Percentiles rank a stretch among this genome's conserved stretches.
Evolutionary conservation across 2,113 vertebrate genomes (phyloP).

Genomic region (Syngnathus scovelli): DNA sequence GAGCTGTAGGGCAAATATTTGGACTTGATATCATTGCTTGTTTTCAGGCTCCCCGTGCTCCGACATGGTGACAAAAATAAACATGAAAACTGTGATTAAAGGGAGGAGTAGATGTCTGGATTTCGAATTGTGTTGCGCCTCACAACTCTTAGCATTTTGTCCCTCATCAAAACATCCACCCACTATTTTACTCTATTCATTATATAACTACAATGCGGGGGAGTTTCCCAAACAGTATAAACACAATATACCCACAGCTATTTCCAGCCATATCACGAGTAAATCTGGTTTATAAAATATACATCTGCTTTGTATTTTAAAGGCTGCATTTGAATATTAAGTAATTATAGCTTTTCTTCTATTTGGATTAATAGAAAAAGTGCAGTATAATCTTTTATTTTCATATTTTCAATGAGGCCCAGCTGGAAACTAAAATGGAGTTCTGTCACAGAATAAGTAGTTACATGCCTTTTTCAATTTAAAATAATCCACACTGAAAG

Average conservation of each 20-base stretch:
- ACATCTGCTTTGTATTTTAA: neutral
- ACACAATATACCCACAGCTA: slow-evolving; percentile 13
- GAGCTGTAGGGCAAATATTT: slow-evolving; percentile 29
- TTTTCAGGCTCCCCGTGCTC: slow-evolving; percentile 22
- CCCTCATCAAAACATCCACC: slow-evolving; percentile 3
- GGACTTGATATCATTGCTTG: slow-evolving; percentile 28
- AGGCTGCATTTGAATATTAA: neutral
- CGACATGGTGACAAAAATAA: slow-evolving; percentile 25
- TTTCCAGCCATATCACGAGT: neutral
- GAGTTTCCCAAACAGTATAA: slow-evolving; percentile 18
- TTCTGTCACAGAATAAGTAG: neutral
- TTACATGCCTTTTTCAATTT: neutral
- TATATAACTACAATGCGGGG: slow-evolving; percentile 29
- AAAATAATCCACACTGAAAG: too few species aligned
- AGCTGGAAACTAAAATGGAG: neutral
- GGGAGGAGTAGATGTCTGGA: slow-evolving; percentile 11
- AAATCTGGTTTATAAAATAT: neutral
- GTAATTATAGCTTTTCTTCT: too few species aligned
- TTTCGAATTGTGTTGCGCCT: slow-evolving; percentile 3
- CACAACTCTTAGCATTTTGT: slow-evolving; percentile 7
- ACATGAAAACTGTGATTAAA: slow-evolving; percentile 27
- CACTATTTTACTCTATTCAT: slow-evolving; percentile 15
- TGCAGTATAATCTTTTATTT: neutral
- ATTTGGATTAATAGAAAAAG: too few species aligned
- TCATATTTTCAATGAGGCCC: neutral